phyloP scores from a whole-genome alignment of 2,113 vertebrate species.

The Corythoichthys haematopterus region DNA sequence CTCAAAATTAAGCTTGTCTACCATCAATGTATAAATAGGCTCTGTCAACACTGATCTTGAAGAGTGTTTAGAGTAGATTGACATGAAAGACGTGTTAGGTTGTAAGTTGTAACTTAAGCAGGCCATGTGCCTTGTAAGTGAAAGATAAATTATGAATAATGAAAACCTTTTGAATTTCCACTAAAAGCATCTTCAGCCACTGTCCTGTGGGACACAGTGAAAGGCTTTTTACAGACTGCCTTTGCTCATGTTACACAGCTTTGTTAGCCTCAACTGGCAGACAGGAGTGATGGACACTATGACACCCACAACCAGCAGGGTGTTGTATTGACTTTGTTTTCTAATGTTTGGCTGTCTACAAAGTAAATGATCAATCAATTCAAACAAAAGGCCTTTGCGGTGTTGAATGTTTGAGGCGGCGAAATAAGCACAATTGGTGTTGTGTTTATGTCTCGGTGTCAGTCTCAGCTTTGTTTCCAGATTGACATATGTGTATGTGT shows the following conservation, averaged over 20 bases:
- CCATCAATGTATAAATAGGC: neutral
- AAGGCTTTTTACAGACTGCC: conserved; percentile 22
- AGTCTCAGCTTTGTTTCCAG: conserved; percentile 22
- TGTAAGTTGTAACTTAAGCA: neutral
- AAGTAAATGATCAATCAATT: conserved; percentile 54
- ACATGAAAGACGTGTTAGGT: neutral
- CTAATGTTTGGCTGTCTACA: conserved; percentile 16
- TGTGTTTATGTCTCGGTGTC: conserved; percentile 18
- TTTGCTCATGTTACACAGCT: conserved; percentile 21
- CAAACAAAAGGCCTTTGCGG: conserved; percentile 40
- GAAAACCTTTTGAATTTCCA: conserved; percentile 1
- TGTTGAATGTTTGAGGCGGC: conserved; percentile 51
- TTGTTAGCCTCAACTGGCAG: conserved; percentile 21
- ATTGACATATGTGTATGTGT: conserved; percentile 25
- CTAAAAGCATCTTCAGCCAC: conserved; percentile 5
- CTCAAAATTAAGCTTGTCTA: neutral
- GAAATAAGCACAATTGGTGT: conserved; percentile 35
- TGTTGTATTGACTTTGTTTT: conserved; percentile 41
- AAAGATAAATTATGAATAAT: conserved; percentile 6
- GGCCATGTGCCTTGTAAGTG: neutral
- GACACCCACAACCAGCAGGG: conserved; percentile 32
- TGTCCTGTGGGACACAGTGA: conserved; percentile 2
- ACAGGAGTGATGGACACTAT: conserved; percentile 44
- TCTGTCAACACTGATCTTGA: neutral
- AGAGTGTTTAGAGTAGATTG: neutral